Conservation (phyloP, 64 coral and sea anemone species). For the Montipora capricornis region DNA sequence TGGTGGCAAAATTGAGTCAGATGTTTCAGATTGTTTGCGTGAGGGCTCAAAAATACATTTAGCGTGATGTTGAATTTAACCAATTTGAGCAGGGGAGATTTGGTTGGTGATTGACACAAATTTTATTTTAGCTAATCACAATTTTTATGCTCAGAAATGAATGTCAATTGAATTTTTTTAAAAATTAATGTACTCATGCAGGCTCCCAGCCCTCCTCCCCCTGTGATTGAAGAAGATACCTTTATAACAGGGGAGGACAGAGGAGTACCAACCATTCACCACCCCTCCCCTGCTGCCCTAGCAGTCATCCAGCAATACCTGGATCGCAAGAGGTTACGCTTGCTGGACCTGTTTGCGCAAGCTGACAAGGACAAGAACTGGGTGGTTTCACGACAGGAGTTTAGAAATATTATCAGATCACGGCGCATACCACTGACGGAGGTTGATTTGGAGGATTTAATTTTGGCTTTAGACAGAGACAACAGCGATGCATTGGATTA, state of each 20-base stretch:
- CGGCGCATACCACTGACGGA: constrained; percentile 82
- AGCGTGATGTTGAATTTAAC: too few species aligned
- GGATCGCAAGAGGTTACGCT: constrained; percentile 71
- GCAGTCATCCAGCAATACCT: constrained; percentile 90
- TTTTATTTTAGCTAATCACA: too few species aligned
- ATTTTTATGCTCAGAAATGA: too few species aligned
- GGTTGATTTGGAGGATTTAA: constrained; percentile 91
- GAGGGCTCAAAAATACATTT: too few species aligned
- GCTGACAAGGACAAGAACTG: constrained; percentile 98
- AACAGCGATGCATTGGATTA: constrained; percentile 91
- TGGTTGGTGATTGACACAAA: too few species aligned
- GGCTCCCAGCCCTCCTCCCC: constrained; percentile 23
- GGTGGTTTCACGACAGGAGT: constrained; percentile 83
- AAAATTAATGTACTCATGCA: background rate
- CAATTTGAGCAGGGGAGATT: too few species aligned
- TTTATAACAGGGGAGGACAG: constrained; percentile 79
- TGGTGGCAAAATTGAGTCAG: too few species aligned
- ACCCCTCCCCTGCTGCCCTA: constrained; percentile 85
- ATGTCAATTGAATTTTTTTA: too few species aligned
- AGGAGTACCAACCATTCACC: constrained; percentile 89
- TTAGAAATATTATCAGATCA: constrained; percentile 84
- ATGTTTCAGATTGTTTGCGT: too few species aligned
- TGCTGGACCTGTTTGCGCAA: constrained; percentile 90
- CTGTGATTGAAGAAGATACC: constrained; percentile 64
- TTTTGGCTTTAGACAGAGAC: constrained; percentile 85